Base-by-base conservation (phyloP, 1,140 invertebrate genomes). In the Euschistus heros region DNA sequence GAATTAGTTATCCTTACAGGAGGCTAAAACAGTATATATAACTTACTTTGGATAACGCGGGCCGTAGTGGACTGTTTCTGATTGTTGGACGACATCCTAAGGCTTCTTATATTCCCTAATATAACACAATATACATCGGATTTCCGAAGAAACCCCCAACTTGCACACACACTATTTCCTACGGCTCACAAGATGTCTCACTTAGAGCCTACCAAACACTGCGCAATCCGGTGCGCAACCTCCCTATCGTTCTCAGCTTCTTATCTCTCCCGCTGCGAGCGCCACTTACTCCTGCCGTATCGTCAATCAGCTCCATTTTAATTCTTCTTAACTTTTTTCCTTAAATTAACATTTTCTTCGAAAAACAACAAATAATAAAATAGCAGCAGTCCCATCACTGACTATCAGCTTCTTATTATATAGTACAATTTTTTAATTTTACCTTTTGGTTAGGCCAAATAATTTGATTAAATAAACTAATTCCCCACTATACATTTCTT, bases 1-100 rank as follows among this genome's bases (percentile, higher is more conserved):
- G 26, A 61, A 61, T 61, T 22, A 59, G 14, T 59, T 20, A 27
- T 15, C 52, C 63, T 37, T 37, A 37, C 1, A 26, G 27, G 33
- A 33, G 62, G 55, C 42, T 30, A 64, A 64, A 54, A 20, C 15
- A 60, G 62, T 50, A 64, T 55, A 30, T 26, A 42, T 30, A 44
- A 77, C 82, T 86, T 81, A 86, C 85, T 84, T 84, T 86, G 84
- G 70, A 86, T 82, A 72, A 85, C 81, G 75, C 85, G 82, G 70
- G 86, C 85, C 74, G 84, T 85, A 70, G 85, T 85, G 70, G 84
- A 83, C 73, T 84, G 76, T 77, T 86, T 86, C 75, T 80, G 80
- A 70, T 78, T 81, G 70, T 80, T 80, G 73, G 81, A 78, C 70
- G 80, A 80, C 79, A 80, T 81, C 75, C 30, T 61, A 44, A 20